A percentile compares a stretch with the other conserved stretches of the same genome.
Evolutionary conservation across 2,888 invertebrate species (phyloP).

Genomic region (Stenodema calcarata): DNA sequence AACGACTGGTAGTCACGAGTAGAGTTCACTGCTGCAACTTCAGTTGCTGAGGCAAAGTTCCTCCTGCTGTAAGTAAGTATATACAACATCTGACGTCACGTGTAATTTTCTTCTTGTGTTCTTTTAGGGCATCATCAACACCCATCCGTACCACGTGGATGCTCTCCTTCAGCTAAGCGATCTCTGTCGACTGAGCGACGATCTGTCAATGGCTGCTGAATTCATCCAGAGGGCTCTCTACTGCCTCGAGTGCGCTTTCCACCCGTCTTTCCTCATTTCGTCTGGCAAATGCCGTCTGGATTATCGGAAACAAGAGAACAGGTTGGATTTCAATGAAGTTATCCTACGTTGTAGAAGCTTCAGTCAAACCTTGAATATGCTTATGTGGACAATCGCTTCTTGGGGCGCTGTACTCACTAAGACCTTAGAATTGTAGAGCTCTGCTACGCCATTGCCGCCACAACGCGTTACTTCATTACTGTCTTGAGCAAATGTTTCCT

Average conservation of each 20-base stretch:
- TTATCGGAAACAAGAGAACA: conserved; percentile 81
- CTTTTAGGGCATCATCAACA: conserved; percentile 70
- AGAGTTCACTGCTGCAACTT: too few species aligned
- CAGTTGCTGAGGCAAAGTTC: too few species aligned
- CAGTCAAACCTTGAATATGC: not conserved
- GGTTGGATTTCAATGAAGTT: conserved; percentile 60
- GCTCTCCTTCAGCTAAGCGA: conserved; percentile 81
- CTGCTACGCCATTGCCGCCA: too few species aligned
- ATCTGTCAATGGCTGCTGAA: conserved; percentile 78
- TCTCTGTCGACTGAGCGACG: conserved; percentile 78
- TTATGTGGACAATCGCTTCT: not conserved
- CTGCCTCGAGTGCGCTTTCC: conserved; percentile 78
- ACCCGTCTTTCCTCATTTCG: conserved; percentile 79
- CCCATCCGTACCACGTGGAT: conserved; percentile 82
- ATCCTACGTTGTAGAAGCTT: not conserved
- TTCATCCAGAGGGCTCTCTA: conserved; percentile 80
- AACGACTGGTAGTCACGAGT: too few species aligned
- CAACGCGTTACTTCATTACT: too few species aligned
- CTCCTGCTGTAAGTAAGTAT: not conserved
- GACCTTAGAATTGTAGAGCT: too few species aligned
- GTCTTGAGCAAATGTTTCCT: too few species aligned
- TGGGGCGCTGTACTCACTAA: not conserved
- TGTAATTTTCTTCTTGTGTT: conserved; percentile 53
- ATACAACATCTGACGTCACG: not conserved
- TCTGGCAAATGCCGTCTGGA: conserved; percentile 77